These are phyloP conservation scores for Lepidurus packardi DNA, from an alignment of 1,140 invertebrate genomes.

Conservation along the genomic window DNA sequence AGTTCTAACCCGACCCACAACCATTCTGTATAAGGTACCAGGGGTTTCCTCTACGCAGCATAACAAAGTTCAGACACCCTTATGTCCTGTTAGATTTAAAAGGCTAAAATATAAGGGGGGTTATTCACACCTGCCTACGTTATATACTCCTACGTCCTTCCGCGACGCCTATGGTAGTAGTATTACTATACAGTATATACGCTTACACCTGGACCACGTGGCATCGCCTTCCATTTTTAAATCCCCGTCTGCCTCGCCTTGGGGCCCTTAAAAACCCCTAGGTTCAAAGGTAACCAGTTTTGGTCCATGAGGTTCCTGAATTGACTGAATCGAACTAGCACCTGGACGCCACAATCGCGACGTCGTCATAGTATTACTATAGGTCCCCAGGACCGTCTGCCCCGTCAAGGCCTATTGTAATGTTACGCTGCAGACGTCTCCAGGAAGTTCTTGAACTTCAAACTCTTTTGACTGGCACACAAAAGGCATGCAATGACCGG, in stretches of 20 bases:
- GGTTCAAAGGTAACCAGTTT: conserved; percentile 3
- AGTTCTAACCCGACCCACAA: background rate
- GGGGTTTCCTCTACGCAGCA: background rate
- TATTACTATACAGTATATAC: background rate
- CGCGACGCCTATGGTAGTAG: background rate
- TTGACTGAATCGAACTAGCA: background rate
- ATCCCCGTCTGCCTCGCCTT: background rate
- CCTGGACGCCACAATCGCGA: conserved; percentile 1
- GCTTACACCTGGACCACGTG: conserved; percentile 17
- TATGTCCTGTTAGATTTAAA: conserved; percentile 9
- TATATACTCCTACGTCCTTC: conserved; percentile 2
- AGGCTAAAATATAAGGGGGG: background rate
- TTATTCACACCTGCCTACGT: background rate
- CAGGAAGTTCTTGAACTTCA: background rate
- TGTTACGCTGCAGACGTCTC: background rate
- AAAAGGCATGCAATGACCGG: background rate
- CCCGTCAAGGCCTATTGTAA: background rate
- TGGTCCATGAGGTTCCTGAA: background rate
- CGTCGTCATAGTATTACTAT: background rate
- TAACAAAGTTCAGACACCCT: background rate
- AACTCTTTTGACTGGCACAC: background rate
- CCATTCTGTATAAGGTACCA: background rate
- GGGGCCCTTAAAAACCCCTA: background rate
- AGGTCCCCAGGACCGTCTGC: background rate
- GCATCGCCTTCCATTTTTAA: background rate